Evolutionary conservation across 1,140 invertebrate species (phyloP), one percentile per base, ranked within the genome.

Genomic region (Scaptomyza pallida): DNA sequence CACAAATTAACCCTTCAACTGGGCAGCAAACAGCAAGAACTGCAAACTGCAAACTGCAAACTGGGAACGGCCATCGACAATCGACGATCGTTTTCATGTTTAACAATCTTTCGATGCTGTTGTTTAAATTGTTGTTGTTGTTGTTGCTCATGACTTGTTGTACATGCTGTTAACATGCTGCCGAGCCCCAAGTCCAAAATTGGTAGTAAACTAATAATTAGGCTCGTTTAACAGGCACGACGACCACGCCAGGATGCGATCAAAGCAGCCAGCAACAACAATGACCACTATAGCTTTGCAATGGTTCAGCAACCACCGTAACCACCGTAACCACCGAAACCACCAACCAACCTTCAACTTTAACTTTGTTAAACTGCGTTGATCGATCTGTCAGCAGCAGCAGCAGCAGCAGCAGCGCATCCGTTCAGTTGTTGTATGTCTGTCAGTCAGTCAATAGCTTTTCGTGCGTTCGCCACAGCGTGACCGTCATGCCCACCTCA

Each of bases 201-300:
- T 88, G 82, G 71, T 78, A 77, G 82, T 75, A 65, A 88, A 88
- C 75, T 88, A 88, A 88, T 88, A 88, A 88, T 88, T 88, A 88
- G 82, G 82, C 70, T 61, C 73, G 81, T 56, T 85, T 88, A 88
- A 78, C 74, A 76, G 80, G 74, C 77, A 65, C 67, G 30, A 78
- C 59, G 30, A 78, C 59, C 60, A 61, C 40, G 57, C 13, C 64
- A 68, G 48, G 65, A 73, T 70, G 54, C 62, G 13, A 44, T 33
- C 37, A 21, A 51, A 17, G 33, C 47, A 23, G 15, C 37, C 51
- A 19, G 12, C 33, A 37, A 40, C 43, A 13, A 47, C 57, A 61
- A 57, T 50, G 43, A 16, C 19, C 35, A 43, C 19, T 23, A 30
- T 16, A n/a, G 33, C 5, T 52, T n/a, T 56, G 23, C 68, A 68